phyloP scores from a whole-genome alignment of 1,140 invertebrate genomes.

The Aphis craccivora region DNA sequence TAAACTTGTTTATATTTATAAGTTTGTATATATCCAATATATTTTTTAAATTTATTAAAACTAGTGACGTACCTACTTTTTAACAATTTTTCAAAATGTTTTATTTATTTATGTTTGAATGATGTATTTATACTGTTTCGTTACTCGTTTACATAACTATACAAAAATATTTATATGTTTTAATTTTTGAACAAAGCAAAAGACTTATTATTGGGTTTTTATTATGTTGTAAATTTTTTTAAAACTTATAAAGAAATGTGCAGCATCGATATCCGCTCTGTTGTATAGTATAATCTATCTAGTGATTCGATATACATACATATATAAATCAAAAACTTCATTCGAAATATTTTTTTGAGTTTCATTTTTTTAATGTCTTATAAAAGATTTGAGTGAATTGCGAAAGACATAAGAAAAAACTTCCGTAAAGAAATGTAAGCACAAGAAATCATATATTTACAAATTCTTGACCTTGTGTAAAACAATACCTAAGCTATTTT shows the following conservation, averaged over 20 bases:
- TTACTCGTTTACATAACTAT: neutral
- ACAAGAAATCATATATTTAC: too few species aligned
- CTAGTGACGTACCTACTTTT: too few species aligned
- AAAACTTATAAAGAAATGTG: neutral
- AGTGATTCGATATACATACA: neutral
- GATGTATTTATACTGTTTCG: neutral
- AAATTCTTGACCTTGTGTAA: too few species aligned
- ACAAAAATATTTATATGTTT: neutral
- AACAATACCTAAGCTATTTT: too few species aligned
- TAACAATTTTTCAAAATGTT: neutral
- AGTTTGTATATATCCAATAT: too few species aligned
- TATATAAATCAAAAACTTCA: neutral
- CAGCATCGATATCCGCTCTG: neutral
- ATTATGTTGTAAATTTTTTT: neutral
- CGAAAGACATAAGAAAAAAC: neutral
- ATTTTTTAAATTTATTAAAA: too few species aligned
- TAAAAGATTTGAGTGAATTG: neutral
- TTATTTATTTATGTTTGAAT: neutral
- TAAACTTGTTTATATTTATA: neutral
- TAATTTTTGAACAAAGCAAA: neutral
- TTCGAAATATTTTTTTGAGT: neutral
- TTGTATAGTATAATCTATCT: neutral
- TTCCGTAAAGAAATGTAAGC: too few species aligned
- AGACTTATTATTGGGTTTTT: neutral
- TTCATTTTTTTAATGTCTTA: neutral